These are phyloP conservation scores for Ceratosolen fusciceps DNA, from an alignment of 1,140 invertebrate species.

Conservation along the genomic window DNA sequence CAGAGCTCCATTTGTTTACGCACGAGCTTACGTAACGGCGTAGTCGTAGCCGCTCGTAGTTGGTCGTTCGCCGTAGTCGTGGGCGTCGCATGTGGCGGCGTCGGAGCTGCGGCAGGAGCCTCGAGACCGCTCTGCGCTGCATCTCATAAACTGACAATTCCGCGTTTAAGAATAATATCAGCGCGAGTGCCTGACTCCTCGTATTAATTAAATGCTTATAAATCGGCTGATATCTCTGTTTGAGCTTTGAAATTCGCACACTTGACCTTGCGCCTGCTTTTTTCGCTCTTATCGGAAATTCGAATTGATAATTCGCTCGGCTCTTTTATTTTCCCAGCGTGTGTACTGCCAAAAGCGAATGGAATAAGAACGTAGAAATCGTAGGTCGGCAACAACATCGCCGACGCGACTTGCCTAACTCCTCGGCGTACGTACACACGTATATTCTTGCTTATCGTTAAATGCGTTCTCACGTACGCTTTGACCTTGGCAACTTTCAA, in stretches of 20 bases:
- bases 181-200: no score
- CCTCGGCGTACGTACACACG: no score
- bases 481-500: constrained; percentile 13
- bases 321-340: constrained; percentile 11
- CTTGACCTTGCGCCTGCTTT: constrained; percentile 40
- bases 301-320: constrained; percentile 31
- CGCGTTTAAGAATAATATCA: neutral
- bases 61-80: no score
- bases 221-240: neutral
- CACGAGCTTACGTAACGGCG: neutral
- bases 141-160: neutral
- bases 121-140: neutral
- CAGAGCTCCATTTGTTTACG: neutral
- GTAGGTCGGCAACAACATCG: neutral
- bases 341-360: neutral
- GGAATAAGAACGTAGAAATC: neutral
- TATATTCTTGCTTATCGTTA: neutral
- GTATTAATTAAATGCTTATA: constrained; percentile 9
- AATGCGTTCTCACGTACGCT: neutral
- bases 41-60: no score
- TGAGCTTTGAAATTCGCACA: constrained; percentile 8
- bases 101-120: no score
- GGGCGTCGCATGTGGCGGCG: no score
- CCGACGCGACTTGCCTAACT: neutral
- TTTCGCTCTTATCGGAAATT: constrained; percentile 27